Percentiles rank a stretch among this genome's conserved stretches.
These are phyloP conservation scores for Leptinotarsa defecta DNA, from an alignment of 1,140 invertebrate species.

Conservation along the genomic window DNA sequence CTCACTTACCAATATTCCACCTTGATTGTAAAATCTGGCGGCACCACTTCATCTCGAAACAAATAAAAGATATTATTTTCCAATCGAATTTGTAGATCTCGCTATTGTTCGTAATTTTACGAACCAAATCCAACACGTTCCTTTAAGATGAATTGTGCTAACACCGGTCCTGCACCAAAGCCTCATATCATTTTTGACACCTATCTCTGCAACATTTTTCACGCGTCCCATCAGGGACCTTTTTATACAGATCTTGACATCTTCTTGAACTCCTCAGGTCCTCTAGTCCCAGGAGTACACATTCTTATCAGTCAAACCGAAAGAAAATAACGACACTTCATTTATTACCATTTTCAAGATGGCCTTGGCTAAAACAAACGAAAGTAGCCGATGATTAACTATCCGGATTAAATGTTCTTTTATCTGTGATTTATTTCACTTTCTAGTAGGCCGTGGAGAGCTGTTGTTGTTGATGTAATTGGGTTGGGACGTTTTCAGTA, in stretches of 20 bases:
- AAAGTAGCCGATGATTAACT: constrained; percentile 26
- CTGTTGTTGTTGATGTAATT: constrained; percentile 22
- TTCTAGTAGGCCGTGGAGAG: constrained; percentile 26
- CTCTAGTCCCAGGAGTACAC: constrained; percentile 10
- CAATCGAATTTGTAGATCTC: too few species aligned
- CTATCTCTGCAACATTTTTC: constrained; percentile 22
- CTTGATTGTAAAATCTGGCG: too few species aligned
- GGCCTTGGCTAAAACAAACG: constrained; percentile 21
- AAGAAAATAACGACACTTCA: constrained; percentile 26
- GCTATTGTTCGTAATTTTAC: too few species aligned
- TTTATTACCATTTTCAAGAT: constrained; percentile 29
- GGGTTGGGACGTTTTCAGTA: constrained; percentile 4
- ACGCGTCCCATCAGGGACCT: constrained; percentile 7
- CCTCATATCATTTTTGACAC: constrained; percentile 16
- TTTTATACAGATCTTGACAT: constrained; percentile 20
- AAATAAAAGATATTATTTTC: too few species aligned
- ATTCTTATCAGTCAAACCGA: constrained; percentile 18
- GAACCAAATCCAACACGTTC: too few species aligned
- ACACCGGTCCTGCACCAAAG: background rate
- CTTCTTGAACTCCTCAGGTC: constrained; percentile 19
- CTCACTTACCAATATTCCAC: too few species aligned
- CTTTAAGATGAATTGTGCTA: too few species aligned
- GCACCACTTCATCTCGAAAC: too few species aligned
- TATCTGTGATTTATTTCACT: constrained; percentile 26
- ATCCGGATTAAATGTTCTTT: constrained; percentile 24